Base-by-base conservation (phyloP, 1,140 invertebrate species). In the Aphelinus certus region DNA sequence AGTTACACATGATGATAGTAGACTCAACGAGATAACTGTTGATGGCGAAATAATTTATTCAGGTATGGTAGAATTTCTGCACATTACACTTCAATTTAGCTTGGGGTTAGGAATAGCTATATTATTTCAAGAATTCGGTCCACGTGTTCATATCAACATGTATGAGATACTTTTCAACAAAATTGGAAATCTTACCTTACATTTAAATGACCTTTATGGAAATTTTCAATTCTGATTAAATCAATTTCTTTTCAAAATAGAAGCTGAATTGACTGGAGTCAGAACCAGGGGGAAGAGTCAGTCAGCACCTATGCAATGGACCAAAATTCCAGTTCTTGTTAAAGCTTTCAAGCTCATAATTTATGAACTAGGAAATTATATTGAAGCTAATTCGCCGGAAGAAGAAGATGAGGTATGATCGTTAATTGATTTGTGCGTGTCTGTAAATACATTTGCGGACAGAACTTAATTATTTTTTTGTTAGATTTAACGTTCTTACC, bases 261-360 rank as follows among this genome's bases (percentile, higher is more conserved):
- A 82, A 57, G 80, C 77, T 60, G 83, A 83, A n/a, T 75, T 65
- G 63, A 85, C 83, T 65, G 86, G 85, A 55, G 79, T 88, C 1
- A 85, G 83, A 73, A 90, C 89, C 0, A 88, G 90, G 75, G 88
- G 80, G 73, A 90, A 84, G 83, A 83, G 84, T 7, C 83, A 83
- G 76, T 78, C 82, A 3, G 81, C 83, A 49, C 83, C 87, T 65
- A 82, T 82, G 71, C 81, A 84, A 71, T 90, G 88, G 88, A 85
- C 86, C 3, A 87, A 83, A 9, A 88, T 91, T 75, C 86, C 89
- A 9, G 84, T 90, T 10, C 83, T 91, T 53, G 88, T 89, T 0
- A 91, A 91, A 79, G 90, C 90, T 53, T 90, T 90, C 64, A 91
- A 91, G 80, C 81, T 91, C 45, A 86, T 91, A 45, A 85, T 91